Base-by-base conservation (phyloP, 2,797 vertebrate genomes). In the Siniperca scherzeri region DNA sequence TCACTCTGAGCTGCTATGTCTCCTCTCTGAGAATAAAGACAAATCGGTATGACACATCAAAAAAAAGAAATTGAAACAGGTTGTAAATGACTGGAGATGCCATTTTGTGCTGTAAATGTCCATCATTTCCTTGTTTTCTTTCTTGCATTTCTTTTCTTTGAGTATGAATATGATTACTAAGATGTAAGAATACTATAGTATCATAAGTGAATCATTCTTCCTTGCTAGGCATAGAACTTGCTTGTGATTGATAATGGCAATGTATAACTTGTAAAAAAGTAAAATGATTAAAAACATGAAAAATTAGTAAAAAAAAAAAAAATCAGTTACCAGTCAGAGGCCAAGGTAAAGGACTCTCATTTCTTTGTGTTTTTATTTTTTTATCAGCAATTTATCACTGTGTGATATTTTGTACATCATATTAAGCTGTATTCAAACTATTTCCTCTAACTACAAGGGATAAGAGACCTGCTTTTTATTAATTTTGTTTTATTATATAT, bases 371-470 rank as follows among this genome's bases (percentile, higher is more conserved):
- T 94, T 95, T 94, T 95, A 91, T 94, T 95, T 95, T 96, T 95
- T 95, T 94, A 95, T 93, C 94, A 94, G 93, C 95, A 95, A 91
- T 92, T 97, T 97, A 97, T 97, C 97, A 97, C 97, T 97, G 96
- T 98, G 97, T 98, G 97, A 97, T 97, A 97, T 96, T 97, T 96
- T 96, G 94, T 94, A 96, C 92, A 95, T 96, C 95, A 96, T 96
- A 95, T 96, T 95, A 96, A 93, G 91, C 95, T 95, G 93, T 94
- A 95, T 95, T 96, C 92, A 89, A 95, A 95, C 89, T 75, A 92
- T 95, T 95, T 95, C 92, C 93, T 96, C 93, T 91, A 94, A 95
- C 87, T 94, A 93, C 94, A 95, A 95, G 94, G 93, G 93, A 95
- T 92, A 93, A 94, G 92, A 94, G 93, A 94, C 95, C 93, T 95